Evolutionary conservation across 1,140 invertebrate genomes (phyloP).

Genomic region (Metopolophium dirhodum): DNA sequence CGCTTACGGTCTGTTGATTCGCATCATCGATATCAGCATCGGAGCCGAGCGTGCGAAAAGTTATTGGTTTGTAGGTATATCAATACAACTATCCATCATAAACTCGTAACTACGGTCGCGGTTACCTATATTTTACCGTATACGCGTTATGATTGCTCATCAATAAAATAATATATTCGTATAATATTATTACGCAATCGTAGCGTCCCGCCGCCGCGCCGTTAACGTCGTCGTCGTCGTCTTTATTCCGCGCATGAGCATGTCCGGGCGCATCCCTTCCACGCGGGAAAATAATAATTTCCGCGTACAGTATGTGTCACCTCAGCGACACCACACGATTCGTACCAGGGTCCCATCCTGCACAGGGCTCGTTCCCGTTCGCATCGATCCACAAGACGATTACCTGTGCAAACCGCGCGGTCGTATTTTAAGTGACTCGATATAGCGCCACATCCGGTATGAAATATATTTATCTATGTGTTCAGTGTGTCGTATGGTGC

Average conservation of each 20-base stretch:
- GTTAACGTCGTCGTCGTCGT: background rate
- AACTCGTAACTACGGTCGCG: background rate
- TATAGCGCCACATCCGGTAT: too few relatives aligned
- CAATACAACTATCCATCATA: too few relatives aligned
- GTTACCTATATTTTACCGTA: background rate
- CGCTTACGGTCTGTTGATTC: too few relatives aligned
- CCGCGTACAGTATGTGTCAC: slow-evolving; percentile 23
- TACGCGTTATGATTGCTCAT: background rate
- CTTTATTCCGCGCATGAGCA: background rate
- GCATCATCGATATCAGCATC: too few relatives aligned
- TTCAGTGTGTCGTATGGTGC: too few relatives aligned
- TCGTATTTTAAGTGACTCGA: background rate
- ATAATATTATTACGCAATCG: background rate
- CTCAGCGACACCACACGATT: slow-evolving; percentile 18
- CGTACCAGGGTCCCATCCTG: slow-evolving; percentile 49
- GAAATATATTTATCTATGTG: too few relatives aligned
- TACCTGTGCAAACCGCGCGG: background rate
- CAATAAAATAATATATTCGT: background rate
- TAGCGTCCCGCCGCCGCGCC: background rate
- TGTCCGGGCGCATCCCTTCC: background rate
- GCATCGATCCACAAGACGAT: slow-evolving; percentile 3
- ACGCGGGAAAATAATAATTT: background rate
- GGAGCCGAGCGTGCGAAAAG: too few relatives aligned
- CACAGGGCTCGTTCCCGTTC: background rate
- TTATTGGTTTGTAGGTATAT: too few relatives aligned